A percentile compares a stretch with the other conserved stretches of the same genome.
phyloP scores from a whole-genome alignment of 2,113 vertebrate species.

The Istiophorus platypterus region DNA sequence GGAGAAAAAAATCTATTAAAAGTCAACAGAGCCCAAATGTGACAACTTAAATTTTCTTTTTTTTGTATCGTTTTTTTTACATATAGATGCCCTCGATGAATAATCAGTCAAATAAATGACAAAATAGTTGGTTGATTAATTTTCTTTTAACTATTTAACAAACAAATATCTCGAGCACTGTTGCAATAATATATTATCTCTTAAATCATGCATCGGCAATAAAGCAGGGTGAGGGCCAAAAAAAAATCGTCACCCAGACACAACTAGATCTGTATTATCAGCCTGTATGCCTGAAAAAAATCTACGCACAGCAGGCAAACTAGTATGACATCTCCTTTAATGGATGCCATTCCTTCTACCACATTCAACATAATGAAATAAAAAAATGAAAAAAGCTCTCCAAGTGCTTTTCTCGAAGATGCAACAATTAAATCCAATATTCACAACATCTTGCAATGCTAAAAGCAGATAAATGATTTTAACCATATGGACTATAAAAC shows the following conservation, averaged over 20 bases:
- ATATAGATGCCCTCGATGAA: background rate
- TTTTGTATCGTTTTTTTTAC: background rate
- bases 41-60: background rate
- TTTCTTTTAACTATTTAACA: too few species aligned
- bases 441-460: background rate
- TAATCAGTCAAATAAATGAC: background rate
- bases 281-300: background rate
- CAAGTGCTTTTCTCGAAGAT: background rate
- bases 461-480: slow-evolving; percentile 23
- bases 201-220: too few species aligned
- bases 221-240: background rate
- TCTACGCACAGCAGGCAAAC: background rate
- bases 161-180: too few species aligned
- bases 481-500: slow-evolving; percentile 39
- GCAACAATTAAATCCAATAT: background rate
- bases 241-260: background rate
- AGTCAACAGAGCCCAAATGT: background rate
- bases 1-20: background rate
- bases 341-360: background rate
- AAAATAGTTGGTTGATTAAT: background rate
- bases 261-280: background rate
- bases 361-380: too few species aligned
- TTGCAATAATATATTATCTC: too few species aligned
- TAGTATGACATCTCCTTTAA: too few species aligned
- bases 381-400: background rate